Evolutionary conservation across 2,113 vertebrate species (phyloP).

Genomic region (Echinops telfairi): DNA sequence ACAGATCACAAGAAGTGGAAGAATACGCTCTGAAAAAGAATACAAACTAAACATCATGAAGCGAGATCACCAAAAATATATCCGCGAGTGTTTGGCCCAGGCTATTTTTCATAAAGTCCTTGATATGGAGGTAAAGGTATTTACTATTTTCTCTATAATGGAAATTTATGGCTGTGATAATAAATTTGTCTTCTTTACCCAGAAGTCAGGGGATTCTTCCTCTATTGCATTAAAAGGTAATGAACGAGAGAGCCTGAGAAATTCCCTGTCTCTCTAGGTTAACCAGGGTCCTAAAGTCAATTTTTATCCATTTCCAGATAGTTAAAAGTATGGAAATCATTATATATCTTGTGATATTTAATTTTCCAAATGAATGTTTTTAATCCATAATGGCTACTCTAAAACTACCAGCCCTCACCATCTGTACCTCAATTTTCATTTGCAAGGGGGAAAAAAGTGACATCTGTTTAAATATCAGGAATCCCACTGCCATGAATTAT

Average conservation of each 20-base stretch:
- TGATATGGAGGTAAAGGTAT: slow-evolving; percentile 91
- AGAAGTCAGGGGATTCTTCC: background rate
- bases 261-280: background rate
- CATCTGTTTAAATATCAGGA: slow-evolving; percentile 85
- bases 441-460: slow-evolving; percentile 73
- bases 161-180: background rate
- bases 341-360: slow-evolving; percentile 76
- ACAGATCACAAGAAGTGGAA: slow-evolving; percentile 95
- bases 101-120: slow-evolving; percentile 94
- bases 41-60: slow-evolving; percentile 91
- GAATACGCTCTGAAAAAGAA: slow-evolving; percentile 95
- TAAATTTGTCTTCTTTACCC: background rate
- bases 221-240: slow-evolving; percentile 49
- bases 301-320: slow-evolving; percentile 34
- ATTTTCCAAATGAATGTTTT: slow-evolving; percentile 76
- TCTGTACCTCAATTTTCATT: slow-evolving; percentile 80
- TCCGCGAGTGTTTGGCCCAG: slow-evolving; percentile 91
- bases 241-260: background rate
- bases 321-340: slow-evolving; percentile 57
- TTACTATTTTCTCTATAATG: slow-evolving; percentile 14
- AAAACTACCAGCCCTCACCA: slow-evolving; percentile 74
- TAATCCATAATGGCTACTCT: slow-evolving; percentile 78
- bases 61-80: slow-evolving; percentile 90
- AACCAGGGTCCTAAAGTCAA: slow-evolving; percentile 7
- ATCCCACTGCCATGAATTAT: slow-evolving; percentile 77